phyloP scores from a whole-genome alignment of 2,888 invertebrate genomes.

The Tetanocera ferruginea region DNA sequence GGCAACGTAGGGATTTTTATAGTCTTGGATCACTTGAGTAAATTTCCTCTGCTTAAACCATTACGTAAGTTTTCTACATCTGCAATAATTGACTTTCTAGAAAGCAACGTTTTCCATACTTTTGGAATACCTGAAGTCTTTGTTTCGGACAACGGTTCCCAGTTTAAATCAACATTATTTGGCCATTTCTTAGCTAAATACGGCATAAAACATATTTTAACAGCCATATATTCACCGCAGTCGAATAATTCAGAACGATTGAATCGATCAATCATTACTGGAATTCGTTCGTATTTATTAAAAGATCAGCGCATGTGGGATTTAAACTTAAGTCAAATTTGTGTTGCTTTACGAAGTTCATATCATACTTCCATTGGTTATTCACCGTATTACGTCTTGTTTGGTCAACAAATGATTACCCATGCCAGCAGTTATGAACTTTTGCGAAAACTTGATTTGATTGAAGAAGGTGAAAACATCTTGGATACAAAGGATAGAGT shows the following conservation, averaged over 20 bases:
- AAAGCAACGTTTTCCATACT: background rate
- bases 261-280: slow-evolving; percentile 14
- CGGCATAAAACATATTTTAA: background rate
- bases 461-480: slow-evolving; percentile 1
- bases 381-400: slow-evolving; percentile 15
- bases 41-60: slow-evolving; percentile 37
- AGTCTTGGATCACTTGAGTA: slow-evolving; percentile 41
- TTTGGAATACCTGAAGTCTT: slow-evolving; percentile 15
- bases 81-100: slow-evolving; percentile 13
- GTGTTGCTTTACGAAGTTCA: slow-evolving; percentile 8
- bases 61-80: slow-evolving; percentile 14
- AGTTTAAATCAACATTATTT: background rate
- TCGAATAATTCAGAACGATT: slow-evolving; percentile 11
- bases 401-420: slow-evolving; percentile 17
- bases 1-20: slow-evolving; percentile 40
- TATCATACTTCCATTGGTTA: slow-evolving; percentile 1
- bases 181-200: slow-evolving; percentile 11
- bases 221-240: slow-evolving; percentile 22
- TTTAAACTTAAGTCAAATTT: background rate
- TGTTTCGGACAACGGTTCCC: slow-evolving; percentile 11
- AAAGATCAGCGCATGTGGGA: slow-evolving; percentile 14
- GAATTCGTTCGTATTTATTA: slow-evolving; percentile 1
- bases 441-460: background rate
- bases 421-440: slow-evolving; percentile 18
- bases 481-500: background rate